These are phyloP conservation scores for Sterna hirundo DNA, from an alignment of 2,113 vertebrate genomes.

Conservation along the genomic window DNA sequence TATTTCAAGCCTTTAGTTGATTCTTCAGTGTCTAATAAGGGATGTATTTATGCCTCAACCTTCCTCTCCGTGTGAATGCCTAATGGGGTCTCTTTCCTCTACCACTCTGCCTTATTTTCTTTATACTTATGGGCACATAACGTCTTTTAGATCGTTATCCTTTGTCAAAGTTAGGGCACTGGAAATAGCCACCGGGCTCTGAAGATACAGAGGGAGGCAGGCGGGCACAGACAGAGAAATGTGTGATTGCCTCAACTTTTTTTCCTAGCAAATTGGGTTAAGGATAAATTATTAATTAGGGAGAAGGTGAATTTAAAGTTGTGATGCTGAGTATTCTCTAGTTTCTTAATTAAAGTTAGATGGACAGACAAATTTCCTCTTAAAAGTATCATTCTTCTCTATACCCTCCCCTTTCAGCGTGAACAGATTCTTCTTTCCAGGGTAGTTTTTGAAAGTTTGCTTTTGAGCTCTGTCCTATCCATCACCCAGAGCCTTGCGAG, in stretches of 20 bases:
- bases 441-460: not conserved
- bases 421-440: not conserved
- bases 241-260: not conserved
- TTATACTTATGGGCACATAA: not conserved
- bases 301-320: not conserved
- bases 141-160: not conserved
- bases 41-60: not conserved
- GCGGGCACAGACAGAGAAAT: not conserved
- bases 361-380: not conserved
- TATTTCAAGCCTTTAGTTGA: slow-evolving; percentile 37
- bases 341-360: not conserved
- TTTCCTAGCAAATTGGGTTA: not conserved
- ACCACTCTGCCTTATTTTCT: not conserved
- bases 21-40: not conserved
- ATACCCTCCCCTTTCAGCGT: accelerated
- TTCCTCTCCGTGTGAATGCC: not conserved
- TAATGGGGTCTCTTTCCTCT: not conserved
- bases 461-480: not conserved
- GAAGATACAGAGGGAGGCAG: not conserved
- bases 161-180: not conserved
- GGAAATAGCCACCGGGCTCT: not conserved
- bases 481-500: not conserved
- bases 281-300: not conserved
- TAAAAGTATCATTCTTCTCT: not conserved
- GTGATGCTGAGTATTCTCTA: not conserved